Evolutionary conservation across 2,888 invertebrate species (phyloP), one percentile per base, ranked within the genome.

Genomic region (Aleiodes leptofemur): DNA sequence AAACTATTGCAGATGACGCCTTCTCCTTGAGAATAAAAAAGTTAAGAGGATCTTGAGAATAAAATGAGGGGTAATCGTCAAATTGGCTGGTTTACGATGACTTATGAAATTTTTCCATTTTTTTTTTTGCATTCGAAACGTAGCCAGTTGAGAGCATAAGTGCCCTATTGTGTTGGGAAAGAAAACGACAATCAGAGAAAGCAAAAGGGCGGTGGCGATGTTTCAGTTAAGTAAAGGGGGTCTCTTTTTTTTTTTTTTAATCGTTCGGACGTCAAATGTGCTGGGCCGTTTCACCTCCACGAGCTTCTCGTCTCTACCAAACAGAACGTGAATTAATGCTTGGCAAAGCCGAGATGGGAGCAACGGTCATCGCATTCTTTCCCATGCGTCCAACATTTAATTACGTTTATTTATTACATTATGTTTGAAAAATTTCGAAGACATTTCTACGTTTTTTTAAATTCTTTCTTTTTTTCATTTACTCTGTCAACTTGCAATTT

Each of bases 291-390:
- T 51, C 51, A 14, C 51, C 43, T 43, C 43, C 43, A 9, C 43
- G 11, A 70, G 70, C 75, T 64, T 53, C 66, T 75, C 76, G 69
- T 73, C 69, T 72, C 48, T 61, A 55, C 34, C 48, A 56, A 57
- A 69, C 72, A 23, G 69, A 64, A 73, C 55, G 43, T 64, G 68
- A 74, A 61, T 64, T 56, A 56, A 70, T 70, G 69, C 64, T 43
- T 59, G 59, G 59, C 59, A 59, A 59, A 59, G 59, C 38, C 59
- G 59, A 59, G 59, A 59, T 59, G 59, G 59, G 59, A 59, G 59
- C 59, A 59, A 59, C 59, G 66, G 53, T 69, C 64, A 55, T 68
- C 43, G 68, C 56, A 38, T 64, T 34, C 57, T 71, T 69, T 56
- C 43, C 56, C 69, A 73, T 38, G 56, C 43, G 56, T 56, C 38